Evolutionary conservation across 1,140 invertebrate genomes (phyloP), one percentile per base, ranked within the genome.

Genomic region (Brachionus angularis): DNA sequence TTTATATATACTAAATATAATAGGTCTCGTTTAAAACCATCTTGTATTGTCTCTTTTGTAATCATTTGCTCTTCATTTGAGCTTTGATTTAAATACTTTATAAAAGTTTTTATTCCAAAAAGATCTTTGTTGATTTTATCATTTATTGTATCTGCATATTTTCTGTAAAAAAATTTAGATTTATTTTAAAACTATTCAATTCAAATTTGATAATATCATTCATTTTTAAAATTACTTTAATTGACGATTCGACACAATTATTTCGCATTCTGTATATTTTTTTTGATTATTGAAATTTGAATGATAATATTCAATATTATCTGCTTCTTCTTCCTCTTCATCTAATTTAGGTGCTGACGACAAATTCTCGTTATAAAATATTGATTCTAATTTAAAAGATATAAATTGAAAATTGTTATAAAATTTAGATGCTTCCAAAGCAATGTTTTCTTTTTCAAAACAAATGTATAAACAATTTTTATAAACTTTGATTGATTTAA

Each of bases 131-230:
- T 31, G 5, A 58, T 23, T 58, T 34, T 36, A 10, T 58, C 53
- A 58, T 58, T 58, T 12, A 58, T 58, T 5, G 53, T 58, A 36
- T 58, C 53, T 23, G 53, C 53, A 39, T 58, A 58, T 1, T 58
- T 58, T 58, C 53, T 58, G 25, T 39, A 39, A 10, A 42, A 42
- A 42, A 14, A 42, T 39, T 21, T 21, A 58, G n/a, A 21, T 42
- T 39, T 39, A n/a, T n/a, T n/a, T n/a, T n/a, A n/a, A 58, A 39
- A 23, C 5, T 29, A 14, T 16, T 36, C 5, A 39, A 39, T 58
- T 39, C 36, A 39, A 50, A 50, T 23, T n/a, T n/a, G n/a, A n/a
- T n/a, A n/a, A n/a, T n/a, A n/a, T n/a, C n/a, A n/a, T n/a, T n/a
- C n/a, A n/a, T n/a, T n/a, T n/a, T n/a, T n/a, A n/a, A 23, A 50